A percentile compares a stretch with the other conserved stretches of the same genome.
These are phyloP conservation scores for Mylabris phalerata DNA, from an alignment of 1,140 invertebrate species.

Conservation along the genomic window DNA sequence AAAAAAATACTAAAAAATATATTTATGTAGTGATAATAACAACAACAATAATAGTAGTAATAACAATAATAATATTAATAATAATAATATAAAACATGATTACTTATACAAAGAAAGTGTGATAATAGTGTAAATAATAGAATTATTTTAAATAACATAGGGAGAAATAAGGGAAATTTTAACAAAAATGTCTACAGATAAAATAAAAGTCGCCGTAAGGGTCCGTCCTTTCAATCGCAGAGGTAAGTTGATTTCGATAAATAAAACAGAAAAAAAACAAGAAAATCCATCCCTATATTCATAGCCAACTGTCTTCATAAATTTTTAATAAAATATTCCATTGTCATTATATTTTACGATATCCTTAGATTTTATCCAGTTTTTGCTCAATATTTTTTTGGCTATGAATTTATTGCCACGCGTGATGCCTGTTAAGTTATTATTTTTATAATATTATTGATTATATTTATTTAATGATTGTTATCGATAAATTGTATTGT, in stretches of 20 bases:
- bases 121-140: constrained; percentile 39
- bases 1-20: constrained; percentile 24
- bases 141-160: constrained; percentile 18
- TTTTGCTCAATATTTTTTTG: too few species aligned
- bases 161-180: constrained; percentile 1
- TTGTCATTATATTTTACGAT: too few species aligned
- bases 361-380: too few species aligned
- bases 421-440: too few species aligned
- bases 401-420: too few species aligned
- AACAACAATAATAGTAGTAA: background rate
- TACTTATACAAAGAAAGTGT: constrained; percentile 38
- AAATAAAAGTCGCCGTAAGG: constrained; percentile 94
- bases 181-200: constrained; percentile 71
- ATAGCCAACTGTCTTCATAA: background rate
- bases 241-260: constrained; percentile 55
- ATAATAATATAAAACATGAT: constrained; percentile 30
- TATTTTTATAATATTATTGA: too few species aligned
- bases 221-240: constrained; percentile 92
- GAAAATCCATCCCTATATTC: background rate
- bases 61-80: too few species aligned
- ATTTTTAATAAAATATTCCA: background rate
- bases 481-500: background rate
- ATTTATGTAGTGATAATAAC: constrained; percentile 3
- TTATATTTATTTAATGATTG: background rate
- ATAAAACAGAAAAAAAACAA: background rate